Conservation (phyloP, 2,888 invertebrate genomes). For the Eumerus sabulonum region DNA sequence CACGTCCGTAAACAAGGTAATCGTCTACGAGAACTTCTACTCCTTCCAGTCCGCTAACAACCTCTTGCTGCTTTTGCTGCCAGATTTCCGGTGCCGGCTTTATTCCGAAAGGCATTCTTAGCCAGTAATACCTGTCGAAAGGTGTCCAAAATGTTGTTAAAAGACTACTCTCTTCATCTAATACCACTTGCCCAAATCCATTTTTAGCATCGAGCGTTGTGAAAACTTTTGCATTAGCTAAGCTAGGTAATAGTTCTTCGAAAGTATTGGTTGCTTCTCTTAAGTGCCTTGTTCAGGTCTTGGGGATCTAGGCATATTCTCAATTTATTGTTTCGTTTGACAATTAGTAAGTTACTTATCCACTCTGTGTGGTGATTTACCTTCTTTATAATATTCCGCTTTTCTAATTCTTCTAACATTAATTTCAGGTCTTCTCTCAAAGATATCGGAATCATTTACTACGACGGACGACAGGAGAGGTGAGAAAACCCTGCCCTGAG, state of each 20-base stretch:
- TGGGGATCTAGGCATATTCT: slow-evolving; percentile 24
- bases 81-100: no score
- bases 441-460: no score
- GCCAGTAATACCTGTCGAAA: slow-evolving; percentile 44
- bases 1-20: slow-evolving; percentile 6
- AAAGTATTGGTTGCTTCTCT: slow-evolving; percentile 33
- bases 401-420: slow-evolving; percentile 21
- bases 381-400: slow-evolving; percentile 27
- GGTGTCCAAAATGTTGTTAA: slow-evolving; percentile 71
- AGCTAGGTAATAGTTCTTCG: slow-evolving; percentile 27
- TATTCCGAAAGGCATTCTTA: slow-evolving; percentile 39
- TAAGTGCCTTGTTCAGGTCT: slow-evolving; percentile 36
- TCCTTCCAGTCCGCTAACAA: not conserved
- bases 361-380: slow-evolving; percentile 24
- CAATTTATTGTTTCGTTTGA: slow-evolving; percentile 26
- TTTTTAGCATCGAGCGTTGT: slow-evolving; percentile 57
- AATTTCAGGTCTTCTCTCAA: slow-evolving; percentile 20
- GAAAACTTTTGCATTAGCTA: slow-evolving; percentile 48
- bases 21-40: slow-evolving; percentile 21
- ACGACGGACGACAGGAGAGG: no score
- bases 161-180: slow-evolving; percentile 73
- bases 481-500: no score
- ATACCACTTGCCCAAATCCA: slow-evolving; percentile 60
- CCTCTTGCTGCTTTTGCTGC: no score
- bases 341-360: slow-evolving; percentile 32